Percentiles rank a stretch among this genome's conserved stretches.
Evolutionary conservation across 2,113 vertebrate species (phyloP).

Genomic region (Pangasianodon hypophthalmus): DNA sequence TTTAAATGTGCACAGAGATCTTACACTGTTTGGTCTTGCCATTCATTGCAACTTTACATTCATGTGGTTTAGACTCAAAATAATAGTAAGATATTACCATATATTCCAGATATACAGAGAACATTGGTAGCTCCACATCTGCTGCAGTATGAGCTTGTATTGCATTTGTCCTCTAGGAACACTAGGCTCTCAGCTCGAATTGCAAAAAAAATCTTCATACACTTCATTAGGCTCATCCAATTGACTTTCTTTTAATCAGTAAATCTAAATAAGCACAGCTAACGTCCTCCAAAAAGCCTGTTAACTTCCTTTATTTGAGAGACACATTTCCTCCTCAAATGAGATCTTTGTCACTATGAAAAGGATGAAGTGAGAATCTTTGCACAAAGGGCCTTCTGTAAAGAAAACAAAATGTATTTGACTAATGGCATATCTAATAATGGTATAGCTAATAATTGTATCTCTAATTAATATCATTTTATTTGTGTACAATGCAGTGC

Average conservation of each 20-base stretch:
- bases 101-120: neutral
- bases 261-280: neutral
- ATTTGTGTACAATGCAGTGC: neutral
- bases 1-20: neutral
- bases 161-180: neutral
- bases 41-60: neutral
- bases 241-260: neutral
- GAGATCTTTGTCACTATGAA: neutral
- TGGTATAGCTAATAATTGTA: neutral
- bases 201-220: neutral
- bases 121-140: neutral
- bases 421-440: neutral
- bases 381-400: neutral
- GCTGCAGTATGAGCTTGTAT: neutral
- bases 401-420: neutral
- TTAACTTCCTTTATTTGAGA: neutral
- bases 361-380: neutral
- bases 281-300: neutral
- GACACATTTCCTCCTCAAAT: neutral
- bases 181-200: neutral
- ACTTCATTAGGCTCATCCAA: neutral
- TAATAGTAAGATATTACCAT: neutral
- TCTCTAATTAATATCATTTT: neutral
- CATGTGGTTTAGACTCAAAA: neutral
- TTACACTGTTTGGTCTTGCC: neutral